phyloP scores from a whole-genome alignment of 2,113 vertebrate genomes.

The Istiophorus platypterus region DNA sequence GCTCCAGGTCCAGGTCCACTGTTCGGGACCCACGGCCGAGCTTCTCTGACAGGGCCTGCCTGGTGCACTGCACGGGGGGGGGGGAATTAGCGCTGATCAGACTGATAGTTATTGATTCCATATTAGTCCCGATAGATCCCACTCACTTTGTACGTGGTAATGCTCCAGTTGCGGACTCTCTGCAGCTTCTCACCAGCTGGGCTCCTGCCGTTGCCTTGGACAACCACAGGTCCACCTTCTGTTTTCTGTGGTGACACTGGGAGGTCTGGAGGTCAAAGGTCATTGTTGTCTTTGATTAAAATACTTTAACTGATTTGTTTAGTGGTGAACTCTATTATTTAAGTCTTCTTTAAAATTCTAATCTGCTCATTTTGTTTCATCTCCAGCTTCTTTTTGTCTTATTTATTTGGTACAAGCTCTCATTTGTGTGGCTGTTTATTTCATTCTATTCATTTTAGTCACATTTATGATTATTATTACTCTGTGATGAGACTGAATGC shows the following conservation, averaged over 20 bases:
- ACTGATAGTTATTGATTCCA: fast-evolving
- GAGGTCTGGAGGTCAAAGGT: conserved; percentile 37
- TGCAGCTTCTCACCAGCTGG: conserved; percentile 89
- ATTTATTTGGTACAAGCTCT: no score
- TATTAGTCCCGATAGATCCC: not conserved
- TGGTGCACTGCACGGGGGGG: conserved; percentile 84
- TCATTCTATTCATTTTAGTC: no score
- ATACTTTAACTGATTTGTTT: no score
- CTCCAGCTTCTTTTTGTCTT: no score
- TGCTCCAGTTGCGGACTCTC: conserved; percentile 92
- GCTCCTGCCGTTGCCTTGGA: conserved; percentile 54
- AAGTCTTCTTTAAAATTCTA: no score
- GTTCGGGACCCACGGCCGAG: conserved; percentile 92
- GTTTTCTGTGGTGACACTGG: not conserved
- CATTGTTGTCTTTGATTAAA: not conserved
- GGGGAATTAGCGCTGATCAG: not conserved
- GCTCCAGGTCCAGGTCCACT: conserved; percentile 91
- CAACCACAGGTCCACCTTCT: conserved; percentile 41
- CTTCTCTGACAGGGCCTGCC: conserved; percentile 90
- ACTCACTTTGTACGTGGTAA: conserved; percentile 91
- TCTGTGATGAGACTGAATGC: no score
- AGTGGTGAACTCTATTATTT: no score
- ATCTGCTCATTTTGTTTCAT: no score
- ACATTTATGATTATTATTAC: no score
- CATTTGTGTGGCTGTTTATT: no score